Conservation (phyloP, 2,113 vertebrate species). For the Cranoglanis bouderius region DNA sequence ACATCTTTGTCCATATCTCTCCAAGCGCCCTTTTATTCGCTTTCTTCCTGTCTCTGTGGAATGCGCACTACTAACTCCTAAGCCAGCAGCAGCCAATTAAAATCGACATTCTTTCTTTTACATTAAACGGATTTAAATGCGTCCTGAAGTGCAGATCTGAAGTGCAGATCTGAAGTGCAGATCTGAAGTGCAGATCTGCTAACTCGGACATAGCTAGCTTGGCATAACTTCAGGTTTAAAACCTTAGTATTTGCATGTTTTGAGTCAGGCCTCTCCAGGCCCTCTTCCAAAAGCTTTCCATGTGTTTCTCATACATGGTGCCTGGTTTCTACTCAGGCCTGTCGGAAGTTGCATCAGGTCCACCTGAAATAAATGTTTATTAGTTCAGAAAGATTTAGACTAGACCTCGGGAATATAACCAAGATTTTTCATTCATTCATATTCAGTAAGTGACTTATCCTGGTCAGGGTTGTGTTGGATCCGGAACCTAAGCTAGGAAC, state of each 20-base stretch:
- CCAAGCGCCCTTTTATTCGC: neutral
- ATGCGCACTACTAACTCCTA: conserved; percentile 13
- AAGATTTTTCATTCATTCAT: neutral
- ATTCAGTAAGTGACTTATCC: neutral
- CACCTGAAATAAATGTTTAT: neutral
- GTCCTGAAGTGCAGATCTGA: conserved; percentile 9
- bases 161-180: conserved; percentile 9
- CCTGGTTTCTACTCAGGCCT: neutral
- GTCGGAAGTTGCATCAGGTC: neutral
- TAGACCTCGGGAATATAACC: neutral
- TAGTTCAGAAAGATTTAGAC: neutral
- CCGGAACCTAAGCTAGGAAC: neutral
- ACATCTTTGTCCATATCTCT: conserved; percentile 29
- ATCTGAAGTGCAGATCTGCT: conserved; percentile 14
- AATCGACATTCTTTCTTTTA: neutral
- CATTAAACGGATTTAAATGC: neutral
- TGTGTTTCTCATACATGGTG: neutral
- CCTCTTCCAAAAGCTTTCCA: neutral
- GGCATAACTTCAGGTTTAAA: neutral
- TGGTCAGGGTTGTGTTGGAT: neutral
- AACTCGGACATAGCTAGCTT: neutral
- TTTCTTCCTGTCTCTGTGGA: conserved; percentile 12
- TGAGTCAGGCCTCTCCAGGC: neutral
- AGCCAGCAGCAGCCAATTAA: neutral
- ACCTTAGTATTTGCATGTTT: neutral